Evolutionary conservation across 1,140 invertebrate genomes (phyloP).

Genomic region (Ganaspis sp.): DNA sequence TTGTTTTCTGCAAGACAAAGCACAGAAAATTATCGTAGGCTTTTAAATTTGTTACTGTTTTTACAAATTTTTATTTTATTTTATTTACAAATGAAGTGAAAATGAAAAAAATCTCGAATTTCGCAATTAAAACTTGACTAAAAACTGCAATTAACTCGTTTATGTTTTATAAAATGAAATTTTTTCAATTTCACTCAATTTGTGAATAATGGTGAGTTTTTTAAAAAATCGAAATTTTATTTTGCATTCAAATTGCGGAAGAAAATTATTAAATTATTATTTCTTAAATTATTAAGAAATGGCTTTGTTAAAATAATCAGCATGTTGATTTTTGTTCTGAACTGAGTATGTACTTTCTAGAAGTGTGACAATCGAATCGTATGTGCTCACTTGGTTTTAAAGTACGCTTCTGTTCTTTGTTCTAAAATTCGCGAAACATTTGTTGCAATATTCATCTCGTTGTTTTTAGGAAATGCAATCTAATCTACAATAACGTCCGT

Average conservation of each 20-base stretch:
- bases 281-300: too few species aligned
- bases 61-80: too few species aligned
- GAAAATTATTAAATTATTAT: too few species aligned
- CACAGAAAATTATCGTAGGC: too few species aligned
- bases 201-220: not conserved
- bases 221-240: not conserved
- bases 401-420: not conserved
- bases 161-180: not conserved
- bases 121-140: too few species aligned
- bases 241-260: not conserved
- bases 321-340: not conserved
- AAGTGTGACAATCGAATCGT: not conserved
- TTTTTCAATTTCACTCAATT: not conserved
- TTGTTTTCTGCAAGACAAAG: too few species aligned
- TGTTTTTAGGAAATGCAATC: not conserved
- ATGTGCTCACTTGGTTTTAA: not conserved
- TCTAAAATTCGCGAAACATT: not conserved
- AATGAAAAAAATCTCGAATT: slow-evolving; percentile 37
- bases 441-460: not conserved
- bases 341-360: not conserved
- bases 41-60: too few species aligned
- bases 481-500: not conserved
- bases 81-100: too few species aligned
- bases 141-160: too few species aligned
- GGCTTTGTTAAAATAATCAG: not conserved